Evolutionary conservation across 2,888 invertebrate species (phyloP).

Genomic region (Selenia dentaria): DNA sequence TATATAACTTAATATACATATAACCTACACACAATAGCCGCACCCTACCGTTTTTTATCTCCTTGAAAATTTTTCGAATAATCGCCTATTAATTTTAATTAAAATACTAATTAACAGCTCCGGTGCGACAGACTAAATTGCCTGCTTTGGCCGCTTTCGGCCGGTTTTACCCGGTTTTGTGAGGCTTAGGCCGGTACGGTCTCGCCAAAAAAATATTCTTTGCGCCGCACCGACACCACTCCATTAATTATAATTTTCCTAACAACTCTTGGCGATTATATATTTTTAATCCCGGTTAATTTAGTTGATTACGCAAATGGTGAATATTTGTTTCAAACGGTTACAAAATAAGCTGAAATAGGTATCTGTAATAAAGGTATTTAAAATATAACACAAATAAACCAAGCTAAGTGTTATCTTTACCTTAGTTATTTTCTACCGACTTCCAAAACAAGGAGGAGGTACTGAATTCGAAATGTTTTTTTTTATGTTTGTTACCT

Average conservation of each 20-base stretch:
- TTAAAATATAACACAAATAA: too few relatives aligned
- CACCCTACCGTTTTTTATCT: constrained; percentile 49
- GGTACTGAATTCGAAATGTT: too few relatives aligned
- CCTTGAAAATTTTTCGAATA: constrained; percentile 59
- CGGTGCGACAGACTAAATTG: constrained; percentile 68
- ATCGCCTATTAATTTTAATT: constrained; percentile 79
- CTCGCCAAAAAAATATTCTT: constrained; percentile 60
- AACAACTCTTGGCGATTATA: constrained; percentile 51
- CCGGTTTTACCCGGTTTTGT: constrained; percentile 49
- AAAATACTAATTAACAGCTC: constrained; percentile 72
- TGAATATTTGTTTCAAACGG: too few relatives aligned
- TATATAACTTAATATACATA: too few relatives aligned
- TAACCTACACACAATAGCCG: constrained; percentile 32
- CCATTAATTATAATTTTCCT: constrained; percentile 67
- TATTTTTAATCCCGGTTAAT: constrained; percentile 49
- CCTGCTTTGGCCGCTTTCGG: constrained; percentile 58
- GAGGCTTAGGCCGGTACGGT: constrained; percentile 54
- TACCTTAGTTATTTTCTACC: too few relatives aligned
- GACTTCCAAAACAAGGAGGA: too few relatives aligned
- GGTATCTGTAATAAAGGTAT: too few relatives aligned
- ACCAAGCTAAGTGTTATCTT: too few relatives aligned
- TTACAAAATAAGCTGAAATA: too few relatives aligned
- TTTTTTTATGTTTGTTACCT: too few relatives aligned
- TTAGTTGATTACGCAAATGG: constrained; percentile 61
- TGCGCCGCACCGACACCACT: constrained; percentile 46